phyloP scores from a whole-genome alignment of 2,797 vertebrate species.

The Alcedo atthis region DNA sequence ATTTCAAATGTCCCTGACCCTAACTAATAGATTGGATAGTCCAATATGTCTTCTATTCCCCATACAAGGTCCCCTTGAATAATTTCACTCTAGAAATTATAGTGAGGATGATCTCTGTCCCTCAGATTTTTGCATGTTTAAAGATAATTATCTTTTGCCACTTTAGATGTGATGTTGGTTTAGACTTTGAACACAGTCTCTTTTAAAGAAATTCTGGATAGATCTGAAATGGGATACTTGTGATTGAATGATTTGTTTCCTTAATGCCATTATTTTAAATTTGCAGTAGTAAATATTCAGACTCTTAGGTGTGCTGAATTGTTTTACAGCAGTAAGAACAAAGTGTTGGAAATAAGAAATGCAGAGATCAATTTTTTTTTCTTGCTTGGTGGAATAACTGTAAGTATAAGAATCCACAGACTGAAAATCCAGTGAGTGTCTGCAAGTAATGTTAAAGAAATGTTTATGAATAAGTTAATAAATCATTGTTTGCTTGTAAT shows the following conservation, averaged over 20 bases:
- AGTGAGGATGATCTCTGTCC: not conserved
- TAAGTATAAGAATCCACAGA: not conserved
- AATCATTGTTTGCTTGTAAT: not conserved
- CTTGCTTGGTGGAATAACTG: not conserved
- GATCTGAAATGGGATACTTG: not conserved
- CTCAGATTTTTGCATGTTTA: not conserved
- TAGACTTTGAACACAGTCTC: not conserved
- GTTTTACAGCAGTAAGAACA: not conserved
- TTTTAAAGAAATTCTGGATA: not conserved
- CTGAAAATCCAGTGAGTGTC: not conserved
- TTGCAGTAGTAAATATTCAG: not conserved
- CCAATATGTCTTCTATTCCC: not conserved
- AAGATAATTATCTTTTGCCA: not conserved
- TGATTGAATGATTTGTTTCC: not conserved
- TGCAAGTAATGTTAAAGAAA: not conserved
- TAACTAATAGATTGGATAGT: not conserved
- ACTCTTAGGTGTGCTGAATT: not conserved
- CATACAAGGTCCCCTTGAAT: constrained; percentile 12
- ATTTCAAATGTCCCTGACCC: constrained; percentile 34
- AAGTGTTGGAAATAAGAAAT: not conserved
- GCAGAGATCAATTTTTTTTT: not conserved
- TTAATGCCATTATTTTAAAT: not conserved
- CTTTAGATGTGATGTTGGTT: not conserved
- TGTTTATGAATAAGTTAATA: not conserved
- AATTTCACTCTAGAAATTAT: not conserved